A percentile compares a stretch with the other conserved stretches of the same genome.
These are phyloP conservation scores for Porphyrio hochstetteri DNA, from an alignment of 2,113 vertebrate species.

Conservation along the genomic window DNA sequence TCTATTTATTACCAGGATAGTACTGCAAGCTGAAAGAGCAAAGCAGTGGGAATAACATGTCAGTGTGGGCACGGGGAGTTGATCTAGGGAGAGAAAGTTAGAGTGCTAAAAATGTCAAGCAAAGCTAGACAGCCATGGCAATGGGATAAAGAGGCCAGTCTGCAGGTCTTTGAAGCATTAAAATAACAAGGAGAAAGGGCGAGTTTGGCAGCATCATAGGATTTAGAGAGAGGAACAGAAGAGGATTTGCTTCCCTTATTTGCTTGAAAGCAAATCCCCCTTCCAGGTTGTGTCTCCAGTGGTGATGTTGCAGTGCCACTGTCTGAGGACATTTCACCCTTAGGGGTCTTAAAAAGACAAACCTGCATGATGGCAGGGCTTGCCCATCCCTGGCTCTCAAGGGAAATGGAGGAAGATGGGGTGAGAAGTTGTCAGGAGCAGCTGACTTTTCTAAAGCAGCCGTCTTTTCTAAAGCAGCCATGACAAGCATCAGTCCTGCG, in stretches of 20 bases:
- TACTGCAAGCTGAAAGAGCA: neutral
- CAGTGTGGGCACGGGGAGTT: neutral
- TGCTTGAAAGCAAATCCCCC: slow-evolving; percentile 7
- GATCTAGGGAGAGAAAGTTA: slow-evolving; percentile 8
- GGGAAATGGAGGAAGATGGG: neutral
- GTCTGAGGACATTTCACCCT: neutral
- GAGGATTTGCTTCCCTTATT: slow-evolving; percentile 32
- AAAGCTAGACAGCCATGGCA: slow-evolving; percentile 29
- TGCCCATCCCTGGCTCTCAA: neutral
- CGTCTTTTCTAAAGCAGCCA: too few species aligned
- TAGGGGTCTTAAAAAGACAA: neutral
- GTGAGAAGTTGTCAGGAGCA: too few species aligned
- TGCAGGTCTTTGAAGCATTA: slow-evolving; percentile 44
- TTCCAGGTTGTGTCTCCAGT: neutral
- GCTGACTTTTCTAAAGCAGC: too few species aligned
- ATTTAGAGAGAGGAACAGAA: slow-evolving; percentile 20
- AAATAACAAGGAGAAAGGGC: slow-evolving; percentile 12
- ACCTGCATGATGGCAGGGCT: neutral
- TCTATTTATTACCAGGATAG: slow-evolving; percentile 20
- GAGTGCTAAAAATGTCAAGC: slow-evolving; percentile 23
- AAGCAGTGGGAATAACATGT: neutral
- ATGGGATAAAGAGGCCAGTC: slow-evolving; percentile 41
- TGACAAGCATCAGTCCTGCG: neutral
- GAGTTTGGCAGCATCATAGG: neutral
- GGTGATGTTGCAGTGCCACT: neutral